phyloP scores from a whole-genome alignment of 2,797 vertebrate genomes.

The Gallinago stenura region DNA sequence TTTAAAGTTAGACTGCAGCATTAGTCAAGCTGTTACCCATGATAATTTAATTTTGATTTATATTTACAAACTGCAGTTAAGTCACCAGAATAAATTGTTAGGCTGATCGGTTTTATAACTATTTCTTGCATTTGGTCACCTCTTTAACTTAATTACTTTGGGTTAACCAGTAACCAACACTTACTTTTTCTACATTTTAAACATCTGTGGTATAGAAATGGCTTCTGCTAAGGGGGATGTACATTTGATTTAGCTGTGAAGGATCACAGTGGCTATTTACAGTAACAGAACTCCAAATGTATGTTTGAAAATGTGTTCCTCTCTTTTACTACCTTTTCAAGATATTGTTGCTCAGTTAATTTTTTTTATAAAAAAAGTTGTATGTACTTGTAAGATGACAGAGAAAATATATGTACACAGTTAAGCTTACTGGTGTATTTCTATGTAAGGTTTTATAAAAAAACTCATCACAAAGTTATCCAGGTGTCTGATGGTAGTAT shows the following conservation, averaged over 20 bases:
- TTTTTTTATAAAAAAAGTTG: neutral
- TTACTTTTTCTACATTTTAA: neutral
- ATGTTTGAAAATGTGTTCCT: neutral
- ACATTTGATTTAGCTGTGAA: neutral
- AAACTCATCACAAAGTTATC: neutral
- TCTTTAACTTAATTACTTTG: neutral
- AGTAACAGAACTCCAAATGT: neutral
- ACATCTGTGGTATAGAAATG: neutral
- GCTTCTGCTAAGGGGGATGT: neutral
- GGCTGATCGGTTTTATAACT: neutral
- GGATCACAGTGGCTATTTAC: neutral
- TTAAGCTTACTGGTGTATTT: neutral
- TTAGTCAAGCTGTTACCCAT: neutral
- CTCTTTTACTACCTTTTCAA: neutral
- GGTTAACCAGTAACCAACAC: neutral
- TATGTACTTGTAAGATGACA: neutral
- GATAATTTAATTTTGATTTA: constrained; percentile 9
- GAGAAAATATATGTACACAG: neutral
- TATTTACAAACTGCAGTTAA: neutral
- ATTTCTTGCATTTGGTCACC: neutral
- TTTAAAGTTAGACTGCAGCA: neutral
- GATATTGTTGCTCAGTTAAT: neutral
- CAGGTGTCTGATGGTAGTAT: neutral
- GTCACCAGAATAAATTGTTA: neutral
- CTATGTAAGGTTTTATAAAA: neutral